Percentiles rank a stretch among this genome's conserved stretches.
Conservation (phyloP, 2,888 invertebrate genomes). For the Lepetodrilus schrolli region DNA sequence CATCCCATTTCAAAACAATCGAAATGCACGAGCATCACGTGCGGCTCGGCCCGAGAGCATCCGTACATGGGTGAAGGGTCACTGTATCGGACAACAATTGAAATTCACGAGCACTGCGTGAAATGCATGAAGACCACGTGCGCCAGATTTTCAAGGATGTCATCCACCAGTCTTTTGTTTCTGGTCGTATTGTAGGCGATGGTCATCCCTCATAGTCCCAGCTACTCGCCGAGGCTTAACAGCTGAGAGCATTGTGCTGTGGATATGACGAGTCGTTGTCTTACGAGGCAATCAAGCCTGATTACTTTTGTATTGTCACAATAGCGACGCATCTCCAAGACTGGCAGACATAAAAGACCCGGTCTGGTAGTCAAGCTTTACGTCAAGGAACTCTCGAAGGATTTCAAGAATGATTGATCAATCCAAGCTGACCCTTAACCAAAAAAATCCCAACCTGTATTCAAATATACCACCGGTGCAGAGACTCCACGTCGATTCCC, state of each 20-base stretch:
- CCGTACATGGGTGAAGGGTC: too few relatives aligned
- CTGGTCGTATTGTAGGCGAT: too few relatives aligned
- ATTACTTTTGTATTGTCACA: constrained; percentile 22
- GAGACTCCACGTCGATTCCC: neutral
- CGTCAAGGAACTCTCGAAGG: constrained; percentile 7
- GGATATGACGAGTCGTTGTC: constrained; percentile 18
- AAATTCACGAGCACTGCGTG: neutral
- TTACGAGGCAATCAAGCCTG: constrained; percentile 10
- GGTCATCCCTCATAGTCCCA: too few relatives aligned
- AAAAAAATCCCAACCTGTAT: constrained; percentile 22
- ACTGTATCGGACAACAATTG: neutral
- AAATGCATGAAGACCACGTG: too few relatives aligned
- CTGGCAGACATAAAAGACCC: constrained; percentile 12
- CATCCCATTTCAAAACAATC: neutral
- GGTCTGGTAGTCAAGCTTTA: neutral
- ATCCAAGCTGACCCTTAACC: constrained; percentile 16
- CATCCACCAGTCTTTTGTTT: too few relatives aligned
- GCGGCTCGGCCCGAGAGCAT: too few relatives aligned
- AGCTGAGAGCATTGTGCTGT: neutral
- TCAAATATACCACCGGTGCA: neutral
- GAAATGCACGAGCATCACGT: neutral
- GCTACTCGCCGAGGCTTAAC: neutral
- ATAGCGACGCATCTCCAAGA: neutral
- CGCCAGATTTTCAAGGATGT: too few relatives aligned
- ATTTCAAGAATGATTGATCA: constrained; percentile 3